Base-by-base conservation (phyloP, 2,797 vertebrate species). In the Catharus ustulatus region DNA sequence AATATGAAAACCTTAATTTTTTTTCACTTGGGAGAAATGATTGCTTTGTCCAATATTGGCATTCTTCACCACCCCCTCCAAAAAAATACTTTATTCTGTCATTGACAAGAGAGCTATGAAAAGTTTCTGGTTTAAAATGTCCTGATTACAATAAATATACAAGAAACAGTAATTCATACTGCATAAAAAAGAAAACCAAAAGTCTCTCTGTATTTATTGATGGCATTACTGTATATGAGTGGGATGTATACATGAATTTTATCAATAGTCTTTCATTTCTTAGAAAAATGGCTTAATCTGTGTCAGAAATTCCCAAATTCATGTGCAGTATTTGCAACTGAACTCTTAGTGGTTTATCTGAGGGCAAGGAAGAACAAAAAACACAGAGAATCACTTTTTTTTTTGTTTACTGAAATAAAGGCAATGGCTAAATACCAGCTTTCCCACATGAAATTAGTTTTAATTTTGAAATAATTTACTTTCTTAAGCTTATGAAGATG, bases 11-110 rank as follows among this genome's bases (percentile, higher is more conserved):
- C 15, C 5, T 55, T 57, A 34, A 16, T 62, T 64, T 73, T 23
- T 2, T 55, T 85, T 80, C 3, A 43, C 10, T 84, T 43, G 29
- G 12, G 36, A 57, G 51, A 71, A 66, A 51, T 40, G 1, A 42
- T 49, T 77, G 8, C 8, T 11, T 61, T 78, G 45, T 54, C 16
- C 18, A 8, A 2, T n/a, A 7, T 16, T 86, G 54, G 4, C 9
- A 27, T 69, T 74, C 9, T 6, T 3, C 2, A 11, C 3, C 0
- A 1, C 0, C 0, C 2, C 8, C 1, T 7, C 19, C 43, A 32
- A 22, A 27, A 38, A n/a, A n/a, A n/a, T 7, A 3, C 32, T 10
- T 66, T 62, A 67, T 6, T 63, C 46, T 63, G 21, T 51, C 42
- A 38, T 8, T 57, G 68, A 32, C 16, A 52, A 38, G 24, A 8